These are phyloP conservation scores for Rhea americana DNA, from an alignment of 2,113 vertebrate genomes.

Conservation along the genomic window DNA sequence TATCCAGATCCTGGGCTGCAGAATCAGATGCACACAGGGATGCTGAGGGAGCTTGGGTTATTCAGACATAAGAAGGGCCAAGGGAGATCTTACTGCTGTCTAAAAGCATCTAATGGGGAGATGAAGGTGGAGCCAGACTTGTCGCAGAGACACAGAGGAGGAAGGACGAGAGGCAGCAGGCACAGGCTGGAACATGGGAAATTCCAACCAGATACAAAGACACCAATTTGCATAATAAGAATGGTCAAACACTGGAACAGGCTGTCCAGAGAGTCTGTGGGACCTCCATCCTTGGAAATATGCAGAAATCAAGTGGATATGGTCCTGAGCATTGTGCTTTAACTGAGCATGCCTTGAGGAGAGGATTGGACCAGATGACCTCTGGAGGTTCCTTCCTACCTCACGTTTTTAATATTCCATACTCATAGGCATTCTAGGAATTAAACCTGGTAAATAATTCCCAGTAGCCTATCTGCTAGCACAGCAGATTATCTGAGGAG, in stretches of 20 bases:
- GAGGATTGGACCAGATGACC: not conserved
- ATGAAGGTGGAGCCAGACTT: not conserved
- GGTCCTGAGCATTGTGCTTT: not conserved
- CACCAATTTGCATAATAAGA: not conserved
- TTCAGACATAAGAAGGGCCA: not conserved
- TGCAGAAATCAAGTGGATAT: not conserved
- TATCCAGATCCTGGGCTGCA: not conserved
- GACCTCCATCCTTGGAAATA: not conserved
- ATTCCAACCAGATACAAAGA: not conserved
- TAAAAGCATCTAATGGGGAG: not conserved
- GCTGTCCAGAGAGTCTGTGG: not conserved
- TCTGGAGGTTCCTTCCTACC: not conserved
- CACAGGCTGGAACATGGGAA: not conserved
- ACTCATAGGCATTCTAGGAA: not conserved
- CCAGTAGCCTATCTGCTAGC: not conserved
- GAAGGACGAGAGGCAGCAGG: not conserved
- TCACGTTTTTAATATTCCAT: not conserved
- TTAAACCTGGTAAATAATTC: not conserved
- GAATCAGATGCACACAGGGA: rapidly evolving
- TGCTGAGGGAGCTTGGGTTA: not conserved
- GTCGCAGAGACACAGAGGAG: not conserved
- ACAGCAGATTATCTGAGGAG: not conserved
- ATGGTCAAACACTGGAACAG: not conserved
- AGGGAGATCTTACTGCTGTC: not conserved
- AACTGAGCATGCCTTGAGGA: not conserved